Percentiles rank a stretch among this genome's conserved stretches.
Evolutionary conservation across 1,140 invertebrate genomes (phyloP).

Genomic region (Zeugodacus cucurbitae): DNA sequence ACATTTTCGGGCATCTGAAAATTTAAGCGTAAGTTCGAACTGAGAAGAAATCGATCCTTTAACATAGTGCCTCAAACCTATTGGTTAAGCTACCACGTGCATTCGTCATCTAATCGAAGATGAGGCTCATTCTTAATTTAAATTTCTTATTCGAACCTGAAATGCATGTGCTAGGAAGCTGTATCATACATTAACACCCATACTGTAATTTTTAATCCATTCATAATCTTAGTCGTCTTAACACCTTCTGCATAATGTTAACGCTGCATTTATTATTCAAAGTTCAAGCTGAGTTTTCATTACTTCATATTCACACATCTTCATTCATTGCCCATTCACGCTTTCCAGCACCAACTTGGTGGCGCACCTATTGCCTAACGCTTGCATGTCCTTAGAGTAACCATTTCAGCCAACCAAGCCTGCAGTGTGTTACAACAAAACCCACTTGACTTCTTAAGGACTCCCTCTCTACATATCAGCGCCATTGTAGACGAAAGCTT

Average conservation of each 20-base stretch:
- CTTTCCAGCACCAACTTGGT: background rate
- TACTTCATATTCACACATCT: background rate
- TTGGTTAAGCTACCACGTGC: no score
- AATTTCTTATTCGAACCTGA: no score
- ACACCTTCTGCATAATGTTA: background rate
- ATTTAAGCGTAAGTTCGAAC: no score
- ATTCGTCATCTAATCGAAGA: no score
- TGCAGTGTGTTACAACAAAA: background rate
- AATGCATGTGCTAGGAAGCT: no score
- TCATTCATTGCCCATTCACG: background rate
- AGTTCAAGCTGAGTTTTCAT: background rate
- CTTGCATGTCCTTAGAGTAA: background rate
- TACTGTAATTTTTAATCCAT: no score
- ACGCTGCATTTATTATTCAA: background rate
- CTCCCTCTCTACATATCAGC: background rate
- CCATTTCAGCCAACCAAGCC: background rate
- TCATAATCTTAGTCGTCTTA: no score
- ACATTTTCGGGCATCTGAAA: no score
- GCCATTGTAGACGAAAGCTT: background rate
- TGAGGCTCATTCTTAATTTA: no score
- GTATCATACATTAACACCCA: no score
- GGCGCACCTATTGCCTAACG: background rate
- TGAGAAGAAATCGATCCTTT: no score
- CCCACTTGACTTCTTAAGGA: slow-evolving; percentile 24
- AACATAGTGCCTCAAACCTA: no score